Evolutionary conservation across 2,797 vertebrate genomes (phyloP).

Genomic region (Sciurus vulgaris): DNA sequence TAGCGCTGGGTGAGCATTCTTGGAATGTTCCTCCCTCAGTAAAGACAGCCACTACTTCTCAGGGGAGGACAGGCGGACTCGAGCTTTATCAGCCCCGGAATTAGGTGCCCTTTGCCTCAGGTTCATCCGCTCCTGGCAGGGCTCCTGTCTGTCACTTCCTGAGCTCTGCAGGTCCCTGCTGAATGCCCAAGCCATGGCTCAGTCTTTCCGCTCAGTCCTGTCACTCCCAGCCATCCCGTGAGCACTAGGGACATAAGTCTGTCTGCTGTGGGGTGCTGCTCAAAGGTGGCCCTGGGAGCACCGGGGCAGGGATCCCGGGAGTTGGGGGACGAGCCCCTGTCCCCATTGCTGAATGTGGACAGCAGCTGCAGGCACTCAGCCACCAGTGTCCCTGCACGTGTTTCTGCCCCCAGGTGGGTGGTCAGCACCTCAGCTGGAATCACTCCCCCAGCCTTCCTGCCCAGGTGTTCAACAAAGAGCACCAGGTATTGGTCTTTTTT

Average conservation of each 20-base stretch:
- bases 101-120: rapidly evolving
- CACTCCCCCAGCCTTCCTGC: not conserved
- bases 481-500: too few relatives aligned
- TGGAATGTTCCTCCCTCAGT: not conserved
- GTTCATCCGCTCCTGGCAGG: not conserved
- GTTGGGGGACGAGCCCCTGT: too few relatives aligned
- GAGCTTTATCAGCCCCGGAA: rapidly evolving
- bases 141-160: not conserved
- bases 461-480: too few relatives aligned
- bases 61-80: rapidly evolving
- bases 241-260: too few relatives aligned
- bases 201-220: too few relatives aligned
- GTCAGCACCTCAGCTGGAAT: rapidly evolving
- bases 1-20: not conserved
- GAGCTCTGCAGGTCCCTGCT: rapidly evolving
- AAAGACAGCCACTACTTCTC: not conserved
- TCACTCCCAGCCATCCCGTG: not conserved
- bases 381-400: too few relatives aligned
- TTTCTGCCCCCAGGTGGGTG: not conserved
- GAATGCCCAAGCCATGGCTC: not conserved
- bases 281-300: too few relatives aligned
- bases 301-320: not conserved
- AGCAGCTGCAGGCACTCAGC: not conserved
- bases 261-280: not conserved
- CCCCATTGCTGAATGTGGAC: too few relatives aligned